These are phyloP conservation scores for Glyptemys insculpta DNA, from an alignment of 2,797 vertebrate genomes.

Conservation along the genomic window DNA sequence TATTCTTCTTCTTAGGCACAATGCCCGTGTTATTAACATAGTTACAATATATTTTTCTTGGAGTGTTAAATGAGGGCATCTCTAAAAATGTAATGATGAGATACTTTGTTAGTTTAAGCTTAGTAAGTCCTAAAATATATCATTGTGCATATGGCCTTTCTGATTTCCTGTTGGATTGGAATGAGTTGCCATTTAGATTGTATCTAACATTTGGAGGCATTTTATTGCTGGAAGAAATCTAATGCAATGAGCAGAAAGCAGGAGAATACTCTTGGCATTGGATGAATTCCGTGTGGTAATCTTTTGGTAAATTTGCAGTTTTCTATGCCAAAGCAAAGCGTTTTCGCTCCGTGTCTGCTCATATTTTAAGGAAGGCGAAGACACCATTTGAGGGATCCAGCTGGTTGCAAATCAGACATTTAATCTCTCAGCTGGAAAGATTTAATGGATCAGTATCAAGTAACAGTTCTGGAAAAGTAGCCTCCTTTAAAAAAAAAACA, in stretches of 20 bases:
- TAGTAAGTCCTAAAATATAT: neutral
- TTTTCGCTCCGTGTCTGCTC: constrained; percentile 54
- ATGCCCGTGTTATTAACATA: neutral
- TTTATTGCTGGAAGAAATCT: constrained; percentile 55
- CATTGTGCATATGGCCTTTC: neutral
- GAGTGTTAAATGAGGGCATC: neutral
- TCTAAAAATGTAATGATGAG: neutral
- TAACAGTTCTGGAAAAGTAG: constrained; percentile 88
- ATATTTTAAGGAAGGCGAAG: constrained; percentile 57
- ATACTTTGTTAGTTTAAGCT: neutral
- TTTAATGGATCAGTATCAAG: constrained; percentile 88
- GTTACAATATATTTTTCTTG: neutral
- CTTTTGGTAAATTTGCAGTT: constrained; percentile 59
- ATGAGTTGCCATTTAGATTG: constrained; percentile 45
- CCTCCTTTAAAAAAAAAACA: constrained; percentile 77
- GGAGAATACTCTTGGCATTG: constrained; percentile 70
- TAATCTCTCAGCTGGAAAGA: constrained; percentile 86
- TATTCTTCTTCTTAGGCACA: neutral
- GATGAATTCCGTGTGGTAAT: constrained; percentile 66
- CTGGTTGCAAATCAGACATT: constrained; percentile 82
- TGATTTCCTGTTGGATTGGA: neutral
- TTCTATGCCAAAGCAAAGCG: constrained; percentile 70
- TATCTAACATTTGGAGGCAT: constrained; percentile 58
- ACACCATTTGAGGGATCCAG: constrained; percentile 74
- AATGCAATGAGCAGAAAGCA: constrained; percentile 70